Percentiles rank a stretch among this genome's conserved stretches.
These are phyloP conservation scores for Poecilobothrus nobilitatus DNA, from an alignment of 2,888 invertebrate genomes.

Conservation along the genomic window DNA sequence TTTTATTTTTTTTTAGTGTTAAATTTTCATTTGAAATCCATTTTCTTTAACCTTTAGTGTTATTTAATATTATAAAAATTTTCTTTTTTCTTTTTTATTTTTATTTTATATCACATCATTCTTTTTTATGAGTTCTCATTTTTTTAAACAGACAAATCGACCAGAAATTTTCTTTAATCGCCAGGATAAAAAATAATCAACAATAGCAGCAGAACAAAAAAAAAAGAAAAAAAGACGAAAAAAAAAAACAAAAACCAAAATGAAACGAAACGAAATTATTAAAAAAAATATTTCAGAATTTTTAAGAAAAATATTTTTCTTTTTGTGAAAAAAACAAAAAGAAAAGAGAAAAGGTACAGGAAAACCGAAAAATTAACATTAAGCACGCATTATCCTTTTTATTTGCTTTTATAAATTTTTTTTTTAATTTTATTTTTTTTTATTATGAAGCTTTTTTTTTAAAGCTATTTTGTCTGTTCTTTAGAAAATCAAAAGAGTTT, in stretches of 20 bases:
- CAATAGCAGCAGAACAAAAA: background rate
- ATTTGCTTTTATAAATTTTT: background rate
- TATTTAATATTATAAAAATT: too few species aligned
- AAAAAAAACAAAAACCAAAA: background rate
- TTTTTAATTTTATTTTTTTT: background rate
- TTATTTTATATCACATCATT: background rate
- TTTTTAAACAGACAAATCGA: background rate
- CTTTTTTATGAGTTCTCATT: background rate
- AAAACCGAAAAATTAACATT: constrained; percentile 6
- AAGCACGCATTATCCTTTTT: background rate
- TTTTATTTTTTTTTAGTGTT: too few species aligned
- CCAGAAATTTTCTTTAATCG: constrained; percentile 1
- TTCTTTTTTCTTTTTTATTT: too few species aligned
- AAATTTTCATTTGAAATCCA: too few species aligned
- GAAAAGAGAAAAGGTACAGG: background rate
- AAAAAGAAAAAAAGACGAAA: background rate
- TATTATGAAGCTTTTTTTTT: background rate
- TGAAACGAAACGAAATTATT: background rate
- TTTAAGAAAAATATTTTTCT: background rate
- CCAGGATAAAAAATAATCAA: background rate
- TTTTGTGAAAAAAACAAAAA: background rate
- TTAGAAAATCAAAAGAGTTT: too few species aligned
- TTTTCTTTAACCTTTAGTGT: too few species aligned
- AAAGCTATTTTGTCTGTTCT: background rate
- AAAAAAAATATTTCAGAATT: background rate